Conservation (phyloP, 2,888 invertebrate genomes). For the Rotaria macrura region DNA sequence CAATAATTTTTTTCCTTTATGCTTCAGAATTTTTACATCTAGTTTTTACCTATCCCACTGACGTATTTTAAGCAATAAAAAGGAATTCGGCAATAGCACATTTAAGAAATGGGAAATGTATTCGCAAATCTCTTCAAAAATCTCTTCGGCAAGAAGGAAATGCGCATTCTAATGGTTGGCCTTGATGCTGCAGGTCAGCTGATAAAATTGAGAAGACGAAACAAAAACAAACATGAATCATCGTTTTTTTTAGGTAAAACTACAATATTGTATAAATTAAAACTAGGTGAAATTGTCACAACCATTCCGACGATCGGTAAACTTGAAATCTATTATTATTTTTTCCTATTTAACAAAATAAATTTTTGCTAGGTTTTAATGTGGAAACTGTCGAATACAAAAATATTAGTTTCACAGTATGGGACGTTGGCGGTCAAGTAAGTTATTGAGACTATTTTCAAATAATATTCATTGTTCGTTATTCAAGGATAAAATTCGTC, state of each 20-base stretch:
- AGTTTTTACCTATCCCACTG: neutral
- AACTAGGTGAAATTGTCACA: constrained; percentile 98
- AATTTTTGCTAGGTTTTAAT: constrained; percentile 91
- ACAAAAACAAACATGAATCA: neutral
- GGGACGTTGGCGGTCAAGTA: constrained; percentile 72
- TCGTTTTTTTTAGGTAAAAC: constrained; percentile 72
- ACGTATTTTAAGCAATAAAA: neutral
- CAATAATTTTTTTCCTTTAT: neutral
- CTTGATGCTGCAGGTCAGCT: constrained; percentile 95
- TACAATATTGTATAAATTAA: constrained; percentile 98
- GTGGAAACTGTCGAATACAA: constrained; percentile 99
- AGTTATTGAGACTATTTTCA: neutral
- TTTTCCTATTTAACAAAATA: neutral
- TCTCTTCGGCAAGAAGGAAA: constrained; percentile 99
- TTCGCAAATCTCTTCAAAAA: constrained; percentile 64
- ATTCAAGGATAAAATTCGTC: constrained; percentile 73
- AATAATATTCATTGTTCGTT: too few species aligned
- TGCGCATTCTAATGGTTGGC: constrained; percentile 99
- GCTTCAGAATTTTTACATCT: neutral
- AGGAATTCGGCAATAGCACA: neutral
- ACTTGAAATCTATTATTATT: too few species aligned
- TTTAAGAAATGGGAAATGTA: constrained; percentile 27
- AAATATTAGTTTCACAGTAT: constrained; percentile 96
- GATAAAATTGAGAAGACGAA: neutral
- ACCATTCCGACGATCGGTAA: constrained; percentile 98